phyloP scores from a whole-genome alignment of 2,888 invertebrate genomes.

The Eristalis tenax region DNA sequence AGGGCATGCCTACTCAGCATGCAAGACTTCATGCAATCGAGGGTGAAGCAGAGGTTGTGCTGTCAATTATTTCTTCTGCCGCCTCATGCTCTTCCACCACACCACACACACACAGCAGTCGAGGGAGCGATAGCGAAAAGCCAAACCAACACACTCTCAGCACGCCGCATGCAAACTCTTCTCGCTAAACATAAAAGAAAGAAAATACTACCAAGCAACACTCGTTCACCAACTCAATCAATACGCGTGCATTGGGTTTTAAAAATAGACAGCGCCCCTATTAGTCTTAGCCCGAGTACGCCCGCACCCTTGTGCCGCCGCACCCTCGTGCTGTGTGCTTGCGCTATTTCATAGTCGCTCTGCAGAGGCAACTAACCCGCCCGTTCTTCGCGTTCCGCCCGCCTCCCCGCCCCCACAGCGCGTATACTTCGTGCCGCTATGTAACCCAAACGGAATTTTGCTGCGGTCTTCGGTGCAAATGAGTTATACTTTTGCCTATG shows the following conservation, averaged over 20 bases:
- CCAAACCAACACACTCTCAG: conserved; percentile 4
- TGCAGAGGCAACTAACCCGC: conserved; percentile 10
- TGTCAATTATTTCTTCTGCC: background rate
- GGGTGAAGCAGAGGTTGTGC: conserved; percentile 37
- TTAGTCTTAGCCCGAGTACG: conserved; percentile 59
- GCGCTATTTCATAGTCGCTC: background rate
- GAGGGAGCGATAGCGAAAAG: conserved; percentile 9
- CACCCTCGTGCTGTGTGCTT: conserved; percentile 15
- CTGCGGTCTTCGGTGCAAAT: conserved; percentile 54
- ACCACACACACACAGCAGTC: conserved; percentile 6
- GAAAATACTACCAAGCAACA: conserved; percentile 34
- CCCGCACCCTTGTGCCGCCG: conserved; percentile 46
- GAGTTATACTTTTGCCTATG: conserved; percentile 35
- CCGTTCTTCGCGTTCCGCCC: background rate
- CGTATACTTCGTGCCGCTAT: conserved; percentile 12
- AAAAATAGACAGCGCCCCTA: conserved; percentile 70
- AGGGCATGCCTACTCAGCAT: conserved; percentile 32
- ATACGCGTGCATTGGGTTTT: conserved; percentile 68
- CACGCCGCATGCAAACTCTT: conserved; percentile 45
- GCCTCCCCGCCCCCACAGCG: background rate
- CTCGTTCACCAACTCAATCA: conserved; percentile 51
- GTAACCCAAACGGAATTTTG: conserved; percentile 58
- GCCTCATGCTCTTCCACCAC: conserved; percentile 5
- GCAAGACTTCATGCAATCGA: conserved; percentile 38
- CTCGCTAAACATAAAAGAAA: conserved; percentile 38